These are phyloP conservation scores for Drosophila sproati DNA, from an alignment of 1,140 invertebrate species.

Conservation along the genomic window DNA sequence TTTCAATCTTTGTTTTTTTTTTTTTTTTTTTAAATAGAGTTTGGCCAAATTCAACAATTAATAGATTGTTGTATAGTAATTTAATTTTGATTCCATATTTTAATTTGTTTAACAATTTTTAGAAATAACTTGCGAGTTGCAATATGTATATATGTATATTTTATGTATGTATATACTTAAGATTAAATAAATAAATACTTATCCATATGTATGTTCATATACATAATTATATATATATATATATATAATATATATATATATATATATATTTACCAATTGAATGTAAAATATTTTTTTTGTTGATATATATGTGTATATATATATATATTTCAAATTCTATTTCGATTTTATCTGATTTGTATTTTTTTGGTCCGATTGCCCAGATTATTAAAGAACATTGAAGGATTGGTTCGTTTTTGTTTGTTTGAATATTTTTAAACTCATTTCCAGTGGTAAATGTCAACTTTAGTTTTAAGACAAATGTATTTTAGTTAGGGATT, in stretches of 20 bases:
- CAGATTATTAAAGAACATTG: conserved; percentile 71
- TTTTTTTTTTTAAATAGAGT: conserved; percentile 8
- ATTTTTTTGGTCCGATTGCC: conserved; percentile 69
- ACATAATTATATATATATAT: conserved; percentile 38
- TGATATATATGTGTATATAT: conserved; percentile 9
- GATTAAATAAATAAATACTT: conserved; percentile 27
- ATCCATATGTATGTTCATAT: conserved; percentile 18
- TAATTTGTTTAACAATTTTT: conserved; percentile 48
- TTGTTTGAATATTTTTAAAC: conserved; percentile 19
- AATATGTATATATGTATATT: conserved; percentile 16
- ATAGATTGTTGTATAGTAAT: conserved; percentile 45
- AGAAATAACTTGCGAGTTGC: conserved; percentile 21
- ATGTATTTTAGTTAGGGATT: background rate
- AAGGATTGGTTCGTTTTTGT: conserved; percentile 63
- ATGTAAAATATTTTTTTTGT: conserved; percentile 53
- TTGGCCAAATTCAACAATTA: conserved; percentile 70
- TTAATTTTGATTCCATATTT: conserved; percentile 54
- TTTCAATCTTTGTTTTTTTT: conserved; percentile 9
- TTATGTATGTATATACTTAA: conserved; percentile 21
- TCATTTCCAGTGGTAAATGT: conserved; percentile 27
- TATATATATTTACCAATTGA: conserved; percentile 51
- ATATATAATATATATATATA: conserved; percentile 24
- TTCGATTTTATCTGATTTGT: conserved; percentile 46
- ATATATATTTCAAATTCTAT: conserved; percentile 41
- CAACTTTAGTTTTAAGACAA: background rate